Conservation (phyloP, 2,113 vertebrate genomes). For the Anolis sagrei region DNA sequence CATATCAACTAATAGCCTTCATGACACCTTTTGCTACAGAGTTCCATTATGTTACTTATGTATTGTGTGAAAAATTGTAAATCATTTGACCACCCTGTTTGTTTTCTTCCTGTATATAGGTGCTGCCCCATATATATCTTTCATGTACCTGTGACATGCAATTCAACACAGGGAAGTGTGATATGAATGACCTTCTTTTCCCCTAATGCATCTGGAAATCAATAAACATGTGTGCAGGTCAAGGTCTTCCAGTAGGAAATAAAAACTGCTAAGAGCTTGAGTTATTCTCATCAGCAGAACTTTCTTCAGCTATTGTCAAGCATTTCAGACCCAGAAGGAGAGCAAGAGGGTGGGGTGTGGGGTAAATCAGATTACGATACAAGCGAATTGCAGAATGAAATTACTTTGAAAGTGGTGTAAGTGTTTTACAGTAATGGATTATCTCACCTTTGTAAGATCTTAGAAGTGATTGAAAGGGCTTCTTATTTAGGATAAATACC, state of each 20-base stretch:
- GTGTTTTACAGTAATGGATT: slow-evolving; percentile 42
- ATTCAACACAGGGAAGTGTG: not conserved
- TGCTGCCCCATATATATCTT: not conserved
- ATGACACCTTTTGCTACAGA: not conserved
- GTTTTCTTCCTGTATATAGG: not conserved
- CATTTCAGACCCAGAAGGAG: slow-evolving; percentile 15
- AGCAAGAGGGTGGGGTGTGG: not conserved
- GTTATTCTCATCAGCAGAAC: slow-evolving; percentile 20
- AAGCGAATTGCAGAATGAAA: slow-evolving; percentile 29
- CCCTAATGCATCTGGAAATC: not conserved
- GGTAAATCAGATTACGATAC: slow-evolving; percentile 33
- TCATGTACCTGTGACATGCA: not conserved
- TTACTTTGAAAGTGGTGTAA: slow-evolving; percentile 46
- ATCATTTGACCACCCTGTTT: not conserved
- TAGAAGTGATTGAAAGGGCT: slow-evolving; percentile 44
- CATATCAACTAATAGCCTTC: not conserved
- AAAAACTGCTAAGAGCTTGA: slow-evolving; percentile 27
- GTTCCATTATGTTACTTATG: not conserved
- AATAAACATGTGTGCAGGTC: slow-evolving; percentile 21
- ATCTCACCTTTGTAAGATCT: slow-evolving; percentile 34
- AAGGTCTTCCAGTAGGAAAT: slow-evolving; percentile 14
- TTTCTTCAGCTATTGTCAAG: not conserved
- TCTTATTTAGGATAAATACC: slow-evolving; percentile 43
- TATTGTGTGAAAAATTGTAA: not conserved
- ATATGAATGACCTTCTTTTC: not conserved